These are phyloP conservation scores for Aphelocoma coerulescens DNA, from an alignment of 2,113 vertebrate species.

Conservation along the genomic window DNA sequence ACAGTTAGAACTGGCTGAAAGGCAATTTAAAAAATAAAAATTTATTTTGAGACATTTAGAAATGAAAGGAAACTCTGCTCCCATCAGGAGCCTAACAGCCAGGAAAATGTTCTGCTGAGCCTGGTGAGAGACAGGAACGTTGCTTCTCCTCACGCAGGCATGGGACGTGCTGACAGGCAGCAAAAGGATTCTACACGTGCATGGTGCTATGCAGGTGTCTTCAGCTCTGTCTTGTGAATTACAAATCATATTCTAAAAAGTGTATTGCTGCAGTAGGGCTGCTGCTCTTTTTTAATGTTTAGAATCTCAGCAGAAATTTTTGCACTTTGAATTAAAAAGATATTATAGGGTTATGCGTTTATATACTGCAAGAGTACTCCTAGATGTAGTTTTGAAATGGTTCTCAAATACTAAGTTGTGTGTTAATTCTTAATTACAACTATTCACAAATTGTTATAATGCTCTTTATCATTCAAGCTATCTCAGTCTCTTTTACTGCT, in stretches of 20 bases:
- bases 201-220: too few species aligned
- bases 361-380: background rate
- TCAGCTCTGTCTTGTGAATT: background rate
- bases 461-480: background rate
- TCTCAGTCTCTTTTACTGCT: background rate
- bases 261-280: background rate
- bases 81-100: background rate
- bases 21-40: background rate
- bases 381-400: background rate
- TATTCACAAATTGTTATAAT: background rate
- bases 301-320: background rate
- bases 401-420: background rate
- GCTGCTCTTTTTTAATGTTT: too few species aligned
- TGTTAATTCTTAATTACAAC: background rate
- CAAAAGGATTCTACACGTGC: background rate
- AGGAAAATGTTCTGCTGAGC: background rate
- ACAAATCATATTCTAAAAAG: background rate
- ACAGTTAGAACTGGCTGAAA: background rate
- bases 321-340: background rate
- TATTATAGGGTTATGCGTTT: background rate
- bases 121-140: background rate
- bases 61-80: background rate
- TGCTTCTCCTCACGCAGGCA: background rate
- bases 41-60: background rate
- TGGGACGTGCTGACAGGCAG: background rate